Conservation (phyloP, 1,140 invertebrate genomes). For the Oncopeltus fasciatus region DNA sequence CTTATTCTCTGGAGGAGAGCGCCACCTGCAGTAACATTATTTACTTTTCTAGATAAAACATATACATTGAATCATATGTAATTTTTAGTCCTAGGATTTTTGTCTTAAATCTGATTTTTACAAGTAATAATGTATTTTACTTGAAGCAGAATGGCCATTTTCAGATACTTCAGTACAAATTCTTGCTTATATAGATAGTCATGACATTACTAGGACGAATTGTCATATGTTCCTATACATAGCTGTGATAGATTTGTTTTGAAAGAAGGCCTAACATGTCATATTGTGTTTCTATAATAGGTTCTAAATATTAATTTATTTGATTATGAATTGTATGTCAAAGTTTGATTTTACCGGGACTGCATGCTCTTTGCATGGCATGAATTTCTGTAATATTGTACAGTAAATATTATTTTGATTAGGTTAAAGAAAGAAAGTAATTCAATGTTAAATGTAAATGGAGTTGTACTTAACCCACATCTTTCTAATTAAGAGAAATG, state of each 20-base stretch:
- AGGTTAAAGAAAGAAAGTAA: not conserved
- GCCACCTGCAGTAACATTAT: too few species aligned
- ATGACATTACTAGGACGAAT: too few species aligned
- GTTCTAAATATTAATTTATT: not conserved
- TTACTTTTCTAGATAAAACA: too few species aligned
- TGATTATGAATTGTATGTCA: not conserved
- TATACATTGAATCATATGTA: too few species aligned
- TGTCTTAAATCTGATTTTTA: too few species aligned
- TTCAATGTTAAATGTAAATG: not conserved
- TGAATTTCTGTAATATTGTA: not conserved
- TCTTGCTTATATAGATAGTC: too few species aligned
- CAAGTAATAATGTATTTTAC: too few species aligned
- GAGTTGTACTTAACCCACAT: not conserved
- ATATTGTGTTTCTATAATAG: not conserved
- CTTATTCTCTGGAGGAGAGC: too few species aligned
- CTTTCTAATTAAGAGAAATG: not conserved
- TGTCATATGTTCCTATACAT: not conserved
- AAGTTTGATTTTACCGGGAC: not conserved
- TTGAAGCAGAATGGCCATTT: too few species aligned
- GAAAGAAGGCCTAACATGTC: not conserved
- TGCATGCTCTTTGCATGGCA: constrained; percentile 7
- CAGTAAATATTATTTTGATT: not conserved
- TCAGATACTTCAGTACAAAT: too few species aligned
- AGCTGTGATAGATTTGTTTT: constrained; percentile 4
- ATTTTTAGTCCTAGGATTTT: too few species aligned